These are phyloP conservation scores for Sarcophaga rosellei DNA, from an alignment of 2,888 invertebrate species.

Conservation along the genomic window DNA sequence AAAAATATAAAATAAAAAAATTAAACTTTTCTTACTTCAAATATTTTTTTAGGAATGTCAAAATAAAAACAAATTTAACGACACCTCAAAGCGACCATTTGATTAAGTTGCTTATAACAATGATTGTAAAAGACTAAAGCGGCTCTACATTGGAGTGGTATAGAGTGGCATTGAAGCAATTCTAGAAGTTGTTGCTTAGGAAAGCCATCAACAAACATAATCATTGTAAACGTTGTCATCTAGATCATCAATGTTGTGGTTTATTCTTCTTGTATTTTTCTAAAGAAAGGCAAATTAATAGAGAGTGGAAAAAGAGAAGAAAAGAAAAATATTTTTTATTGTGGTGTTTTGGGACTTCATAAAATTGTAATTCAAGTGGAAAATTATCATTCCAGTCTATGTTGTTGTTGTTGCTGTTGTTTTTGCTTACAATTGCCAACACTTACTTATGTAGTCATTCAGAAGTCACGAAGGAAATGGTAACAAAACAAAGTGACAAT, in stretches of 20 bases:
- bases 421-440: slow-evolving; percentile 15
- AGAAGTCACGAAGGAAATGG: slow-evolving; percentile 1
- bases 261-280: slow-evolving; percentile 3
- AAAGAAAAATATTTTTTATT: slow-evolving; percentile 11
- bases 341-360: slow-evolving; percentile 55
- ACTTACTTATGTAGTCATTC: slow-evolving; percentile 14
- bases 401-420: slow-evolving; percentile 12
- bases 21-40: too few species aligned
- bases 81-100: slow-evolving; percentile 56
- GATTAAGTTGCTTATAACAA: slow-evolving; percentile 62
- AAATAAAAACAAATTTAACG: slow-evolving; percentile 35
- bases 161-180: background rate
- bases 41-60: too few species aligned
- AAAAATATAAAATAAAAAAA: too few species aligned
- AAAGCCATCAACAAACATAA: slow-evolving; percentile 18
- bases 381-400: slow-evolving; percentile 51
- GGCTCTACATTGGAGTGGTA: background rate
- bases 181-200: background rate
- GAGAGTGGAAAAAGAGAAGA: slow-evolving; percentile 2
- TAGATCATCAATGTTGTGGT: slow-evolving; percentile 50
- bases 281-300: slow-evolving; percentile 19
- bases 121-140: background rate
- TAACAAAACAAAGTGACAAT: slow-evolving; percentile 16
- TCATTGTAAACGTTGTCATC: background rate
- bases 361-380: slow-evolving; percentile 64